These are phyloP conservation scores for Scaptomyza montana DNA, from an alignment of 1,140 invertebrate species.

Conservation along the genomic window DNA sequence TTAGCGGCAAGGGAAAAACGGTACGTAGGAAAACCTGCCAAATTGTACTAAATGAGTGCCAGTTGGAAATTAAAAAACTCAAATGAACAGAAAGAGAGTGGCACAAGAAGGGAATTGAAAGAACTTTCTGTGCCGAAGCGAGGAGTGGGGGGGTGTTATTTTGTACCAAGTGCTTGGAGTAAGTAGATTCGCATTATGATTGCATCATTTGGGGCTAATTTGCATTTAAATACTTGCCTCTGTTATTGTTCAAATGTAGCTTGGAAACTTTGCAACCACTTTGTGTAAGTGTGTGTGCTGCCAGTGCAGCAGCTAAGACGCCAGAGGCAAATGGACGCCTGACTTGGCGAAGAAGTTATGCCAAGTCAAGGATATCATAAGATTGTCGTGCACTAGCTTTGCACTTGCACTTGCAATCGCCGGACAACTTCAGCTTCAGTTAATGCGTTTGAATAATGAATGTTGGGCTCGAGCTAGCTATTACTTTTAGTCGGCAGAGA, in stretches of 20 bases:
- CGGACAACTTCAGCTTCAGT: slow-evolving; percentile 66
- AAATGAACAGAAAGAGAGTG: slow-evolving; percentile 22
- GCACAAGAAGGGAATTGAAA: not conserved
- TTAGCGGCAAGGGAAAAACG: slow-evolving; percentile 11
- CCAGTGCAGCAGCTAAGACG: not conserved
- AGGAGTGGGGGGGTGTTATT: not conserved
- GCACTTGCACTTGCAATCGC: slow-evolving; percentile 19
- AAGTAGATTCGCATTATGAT: slow-evolving; percentile 74
- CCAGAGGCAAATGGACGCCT: slow-evolving; percentile 6
- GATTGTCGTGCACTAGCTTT: slow-evolving; percentile 53
- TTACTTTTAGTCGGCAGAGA: slow-evolving; percentile 5
- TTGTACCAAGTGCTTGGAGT: slow-evolving; percentile 43
- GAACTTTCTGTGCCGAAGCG: not conserved
- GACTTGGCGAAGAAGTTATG: slow-evolving; percentile 66
- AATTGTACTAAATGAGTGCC: slow-evolving; percentile 76
- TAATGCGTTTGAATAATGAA: slow-evolving; percentile 81
- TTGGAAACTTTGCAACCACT: slow-evolving; percentile 55
- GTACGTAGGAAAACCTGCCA: slow-evolving; percentile 61
- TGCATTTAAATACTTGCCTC: slow-evolving; percentile 79
- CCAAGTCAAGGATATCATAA: slow-evolving; percentile 73
- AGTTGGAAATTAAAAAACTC: slow-evolving; percentile 71
- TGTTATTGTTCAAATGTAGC: slow-evolving; percentile 78
- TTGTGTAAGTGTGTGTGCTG: slow-evolving; percentile 9
- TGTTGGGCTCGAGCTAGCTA: slow-evolving; percentile 19
- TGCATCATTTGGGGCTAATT: slow-evolving; percentile 81